Percentiles rank a stretch among this genome's conserved stretches.
phyloP scores from a whole-genome alignment of 2,888 invertebrate genomes.

The Ichneumon xanthorius region DNA sequence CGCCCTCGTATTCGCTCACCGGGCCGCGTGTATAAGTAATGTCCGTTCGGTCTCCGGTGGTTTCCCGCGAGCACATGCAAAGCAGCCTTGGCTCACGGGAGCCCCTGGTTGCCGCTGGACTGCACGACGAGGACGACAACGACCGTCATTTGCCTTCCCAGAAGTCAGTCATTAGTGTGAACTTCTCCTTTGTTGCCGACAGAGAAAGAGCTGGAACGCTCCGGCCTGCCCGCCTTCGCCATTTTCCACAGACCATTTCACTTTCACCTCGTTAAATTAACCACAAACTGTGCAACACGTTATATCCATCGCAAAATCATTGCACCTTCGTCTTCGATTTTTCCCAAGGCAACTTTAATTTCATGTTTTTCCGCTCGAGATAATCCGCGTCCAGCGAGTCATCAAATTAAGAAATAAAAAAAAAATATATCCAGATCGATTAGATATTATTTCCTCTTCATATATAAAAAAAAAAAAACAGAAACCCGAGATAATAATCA shows the following conservation, averaged over 20 bases:
- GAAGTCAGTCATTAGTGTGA: constrained; percentile 65
- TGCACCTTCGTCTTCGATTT: constrained; percentile 25
- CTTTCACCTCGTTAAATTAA: constrained; percentile 59
- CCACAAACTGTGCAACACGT: constrained; percentile 20
- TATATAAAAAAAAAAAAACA: constrained; percentile 11
- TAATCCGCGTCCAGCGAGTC: constrained; percentile 15
- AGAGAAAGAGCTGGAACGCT: constrained; percentile 6
- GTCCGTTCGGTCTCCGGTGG: constrained; percentile 39
- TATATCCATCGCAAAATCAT: not conserved
- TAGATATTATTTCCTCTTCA: constrained; percentile 26
- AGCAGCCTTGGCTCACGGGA: constrained; percentile 49
- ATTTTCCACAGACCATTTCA: constrained; percentile 61
- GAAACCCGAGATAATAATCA: not conserved
- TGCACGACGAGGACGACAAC: constrained; percentile 48
- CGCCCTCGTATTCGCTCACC: constrained; percentile 52
- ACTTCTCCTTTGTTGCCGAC: constrained; percentile 47
- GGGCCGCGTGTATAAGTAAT: constrained; percentile 60
- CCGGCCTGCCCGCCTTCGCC: constrained; percentile 48
- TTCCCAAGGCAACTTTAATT: constrained; percentile 38
- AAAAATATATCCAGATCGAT: constrained; percentile 16
- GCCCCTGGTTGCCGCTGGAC: constrained; percentile 22
- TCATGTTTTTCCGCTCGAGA: constrained; percentile 39
- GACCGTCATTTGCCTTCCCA: constrained; percentile 66
- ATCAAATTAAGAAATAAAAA: not conserved
- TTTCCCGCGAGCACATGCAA: constrained; percentile 63